phyloP scores from a whole-genome alignment of 2,797 vertebrate species.

The Gambusia yucatana region DNA sequence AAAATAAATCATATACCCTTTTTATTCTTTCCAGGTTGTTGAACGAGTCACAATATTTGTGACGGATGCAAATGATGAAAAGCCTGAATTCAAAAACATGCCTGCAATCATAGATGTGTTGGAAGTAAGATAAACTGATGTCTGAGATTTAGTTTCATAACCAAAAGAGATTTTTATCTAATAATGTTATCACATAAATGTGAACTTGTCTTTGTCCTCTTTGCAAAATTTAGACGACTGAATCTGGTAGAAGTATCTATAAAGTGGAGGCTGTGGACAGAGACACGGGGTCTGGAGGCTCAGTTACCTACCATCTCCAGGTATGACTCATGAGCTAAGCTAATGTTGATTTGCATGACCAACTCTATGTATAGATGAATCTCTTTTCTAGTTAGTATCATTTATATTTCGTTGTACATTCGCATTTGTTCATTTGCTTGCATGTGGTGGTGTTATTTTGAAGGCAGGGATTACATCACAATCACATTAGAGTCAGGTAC shows the following conservation, averaged over 20 bases:
- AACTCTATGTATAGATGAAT: neutral
- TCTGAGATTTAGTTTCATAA: neutral
- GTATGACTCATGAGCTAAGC: slow-evolving; percentile 68
- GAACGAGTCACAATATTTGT: slow-evolving; percentile 94
- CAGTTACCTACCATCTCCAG: slow-evolving; percentile 92
- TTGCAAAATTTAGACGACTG: slow-evolving; percentile 78
- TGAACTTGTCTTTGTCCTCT: neutral
- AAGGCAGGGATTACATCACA: slow-evolving; percentile 74
- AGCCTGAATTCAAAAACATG: slow-evolving; percentile 90
- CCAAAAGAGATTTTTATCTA: neutral
- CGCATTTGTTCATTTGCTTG: slow-evolving; percentile 15
- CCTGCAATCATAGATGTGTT: slow-evolving; percentile 88
- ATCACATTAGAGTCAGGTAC: slow-evolving; percentile 76
- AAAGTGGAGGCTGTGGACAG: slow-evolving; percentile 88
- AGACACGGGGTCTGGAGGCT: slow-evolving; percentile 95
- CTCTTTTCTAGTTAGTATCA: slow-evolving; percentile 4
- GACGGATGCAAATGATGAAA: slow-evolving; percentile 94
- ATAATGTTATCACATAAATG: neutral
- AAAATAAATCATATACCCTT: neutral
- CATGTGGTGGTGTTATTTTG: slow-evolving; percentile 35
- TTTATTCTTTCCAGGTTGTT: slow-evolving; percentile 82
- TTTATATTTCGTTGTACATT: neutral
- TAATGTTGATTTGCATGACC: slow-evolving; percentile 27
- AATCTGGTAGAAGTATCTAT: slow-evolving; percentile 89
- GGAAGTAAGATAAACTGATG: slow-evolving; percentile 83